phyloP scores from a whole-genome alignment of 2,888 invertebrate genomes.

The Conistra vaccinii region DNA sequence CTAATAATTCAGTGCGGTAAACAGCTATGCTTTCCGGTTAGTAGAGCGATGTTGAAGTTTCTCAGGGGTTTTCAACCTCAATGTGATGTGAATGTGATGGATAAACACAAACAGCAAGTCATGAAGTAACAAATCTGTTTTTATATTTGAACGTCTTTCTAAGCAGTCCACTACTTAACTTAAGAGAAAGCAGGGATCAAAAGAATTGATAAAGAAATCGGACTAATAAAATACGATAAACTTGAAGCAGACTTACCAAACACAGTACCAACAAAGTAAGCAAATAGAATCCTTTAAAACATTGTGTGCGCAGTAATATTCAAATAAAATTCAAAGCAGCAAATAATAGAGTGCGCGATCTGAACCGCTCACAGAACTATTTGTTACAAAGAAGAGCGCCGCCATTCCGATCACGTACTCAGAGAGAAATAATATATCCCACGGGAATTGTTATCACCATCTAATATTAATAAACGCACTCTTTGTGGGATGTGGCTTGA shows the following conservation, averaged over 20 bases:
- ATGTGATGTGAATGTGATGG: no score
- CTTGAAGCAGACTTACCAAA: not conserved
- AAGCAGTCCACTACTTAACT: no score
- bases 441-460: constrained; percentile 56
- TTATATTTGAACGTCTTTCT: not conserved
- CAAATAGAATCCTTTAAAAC: constrained; percentile 16
- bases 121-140: not conserved
- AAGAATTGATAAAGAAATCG: not conserved
- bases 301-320: constrained; percentile 47
- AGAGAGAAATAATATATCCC: constrained; percentile 64
- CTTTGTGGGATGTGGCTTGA: constrained; percentile 31
- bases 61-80: not conserved
- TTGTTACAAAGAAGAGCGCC: constrained; percentile 53
- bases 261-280: constrained; percentile 1
- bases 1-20: constrained; percentile 39
- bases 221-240: not conserved
- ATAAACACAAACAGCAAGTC: constrained; percentile 21
- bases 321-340: constrained; percentile 58
- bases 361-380: constrained; percentile 49
- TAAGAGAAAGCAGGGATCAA: not conserved
- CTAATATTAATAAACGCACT: constrained; percentile 58
- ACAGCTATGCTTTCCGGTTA: constrained; percentile 23
- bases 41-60: not conserved
- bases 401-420: constrained; percentile 71
- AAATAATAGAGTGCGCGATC: constrained; percentile 54